Base-by-base conservation (phyloP, 1,140 invertebrate genomes). In the Oreohelix idahoensis region DNA sequence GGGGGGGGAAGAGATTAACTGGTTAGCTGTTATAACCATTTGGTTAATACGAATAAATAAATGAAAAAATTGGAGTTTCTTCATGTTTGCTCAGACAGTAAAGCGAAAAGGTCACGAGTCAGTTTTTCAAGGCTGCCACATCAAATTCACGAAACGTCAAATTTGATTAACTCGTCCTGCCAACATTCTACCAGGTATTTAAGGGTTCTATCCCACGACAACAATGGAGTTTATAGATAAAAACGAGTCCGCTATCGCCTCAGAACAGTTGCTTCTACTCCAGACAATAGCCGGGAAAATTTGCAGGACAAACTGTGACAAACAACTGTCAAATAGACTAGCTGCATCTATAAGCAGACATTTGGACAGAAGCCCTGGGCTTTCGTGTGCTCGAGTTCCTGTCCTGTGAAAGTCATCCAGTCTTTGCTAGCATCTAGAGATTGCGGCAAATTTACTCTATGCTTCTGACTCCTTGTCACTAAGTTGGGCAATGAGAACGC, bases 401-500 rank as follows among this genome's bases (percentile, higher is more conserved):
- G 74, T 15, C 74, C 45, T 29, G 74, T 38, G 32, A 35, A 35
- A 79, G 77, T 79, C 77, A 79, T 20, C 77, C 38, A 35, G 77
- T 79, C 77, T 79, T 66, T 66, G 77, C 77, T 79, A 79, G 53
- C 77, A 69, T 79, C 77, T 66, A 20, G 77, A 15, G 17, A 45
- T 15, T 11, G 35, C 17, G 53, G 77, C 26, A 79, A 79, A 79
- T 79, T 79, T 79, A 53, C 58, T n/a, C 58, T 58, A 35, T 20
- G 38, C 32, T 35, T n/a, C 49, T 79, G 15, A 79, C 77, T 32
- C 53, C 77, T 42, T 79, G 77, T 79, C 77, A 79, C 77, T 79
- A 79, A 79, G 77, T 79, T 79, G 77, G 77, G 36, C 77, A 79
- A 79, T 79, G 77, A 79, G 77, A 79, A 79, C 35, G 51, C 63